Conservation (phyloP, 2,888 invertebrate genomes). For the Nebria salina region DNA sequence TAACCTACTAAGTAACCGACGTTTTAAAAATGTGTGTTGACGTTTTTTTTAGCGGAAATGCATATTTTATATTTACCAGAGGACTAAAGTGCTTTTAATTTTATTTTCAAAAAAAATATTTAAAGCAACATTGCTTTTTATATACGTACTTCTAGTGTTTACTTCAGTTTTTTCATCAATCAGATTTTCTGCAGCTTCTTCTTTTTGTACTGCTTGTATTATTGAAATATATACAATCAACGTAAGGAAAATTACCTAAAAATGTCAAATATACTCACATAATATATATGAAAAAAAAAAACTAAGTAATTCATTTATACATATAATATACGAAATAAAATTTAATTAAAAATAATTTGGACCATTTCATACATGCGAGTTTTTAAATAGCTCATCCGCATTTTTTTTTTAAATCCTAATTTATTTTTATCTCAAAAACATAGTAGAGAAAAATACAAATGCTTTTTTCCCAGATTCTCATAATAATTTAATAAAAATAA, state of each 20-base stretch:
- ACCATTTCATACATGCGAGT: not conserved
- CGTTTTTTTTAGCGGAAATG: not conserved
- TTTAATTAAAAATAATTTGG: not conserved
- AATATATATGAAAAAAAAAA: too few relatives aligned
- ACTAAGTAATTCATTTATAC: too few relatives aligned
- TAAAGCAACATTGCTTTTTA: not conserved
- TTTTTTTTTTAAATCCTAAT: not conserved
- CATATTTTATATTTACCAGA: not conserved
- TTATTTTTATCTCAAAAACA: not conserved
- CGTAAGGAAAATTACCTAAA: not conserved
- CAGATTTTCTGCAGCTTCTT: not conserved
- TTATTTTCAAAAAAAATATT: not conserved
- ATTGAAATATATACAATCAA: not conserved
- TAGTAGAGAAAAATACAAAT: too few relatives aligned
- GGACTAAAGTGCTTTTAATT: not conserved
- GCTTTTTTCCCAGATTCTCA: too few relatives aligned
- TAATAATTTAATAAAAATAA: too few relatives aligned
- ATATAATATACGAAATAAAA: not conserved
- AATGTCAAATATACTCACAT: not conserved
- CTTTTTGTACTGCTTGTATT: not conserved
- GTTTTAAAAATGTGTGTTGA: not conserved
- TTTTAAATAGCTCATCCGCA: not conserved
- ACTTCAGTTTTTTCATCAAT: conserved; percentile 10
- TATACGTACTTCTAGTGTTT: not conserved
- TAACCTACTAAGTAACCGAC: not conserved